phyloP scores from a whole-genome alignment of 2,888 invertebrate species.

The Teleiodes luculella region DNA sequence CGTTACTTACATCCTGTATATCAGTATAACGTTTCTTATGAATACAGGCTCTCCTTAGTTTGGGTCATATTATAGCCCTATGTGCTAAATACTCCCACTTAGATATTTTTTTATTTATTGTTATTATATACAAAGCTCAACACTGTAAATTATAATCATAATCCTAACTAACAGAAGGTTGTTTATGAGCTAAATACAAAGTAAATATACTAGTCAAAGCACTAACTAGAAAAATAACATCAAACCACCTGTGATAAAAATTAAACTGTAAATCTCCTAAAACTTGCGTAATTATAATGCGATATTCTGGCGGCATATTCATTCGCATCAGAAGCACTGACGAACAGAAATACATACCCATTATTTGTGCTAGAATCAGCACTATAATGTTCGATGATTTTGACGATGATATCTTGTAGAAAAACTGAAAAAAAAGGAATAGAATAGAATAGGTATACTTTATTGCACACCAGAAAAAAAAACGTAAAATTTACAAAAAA shows the following conservation, averaged over 20 bases:
- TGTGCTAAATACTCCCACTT: no score
- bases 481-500: no score
- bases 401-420: slow-evolving; percentile 99
- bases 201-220: slow-evolving; percentile 97
- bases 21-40: no score
- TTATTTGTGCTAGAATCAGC: slow-evolving; percentile 96
- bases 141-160: neutral
- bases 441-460: neutral
- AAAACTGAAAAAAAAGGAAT: slow-evolving; percentile 84
- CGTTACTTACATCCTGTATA: no score
- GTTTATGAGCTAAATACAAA: slow-evolving; percentile 96
- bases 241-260: slow-evolving; percentile 99
- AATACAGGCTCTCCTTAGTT: no score
- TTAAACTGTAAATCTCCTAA: slow-evolving; percentile 98
- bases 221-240: slow-evolving; percentile 98
- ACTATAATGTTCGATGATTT: slow-evolving; percentile 99
- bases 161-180: slow-evolving; percentile 78
- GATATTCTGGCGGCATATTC: slow-evolving; percentile 99
- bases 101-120: no score
- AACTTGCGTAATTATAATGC: slow-evolving; percentile 91
- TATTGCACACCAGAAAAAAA: no score
- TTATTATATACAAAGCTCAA: neutral
- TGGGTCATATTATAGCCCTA: no score
- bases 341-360: slow-evolving; percentile 99
- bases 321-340: slow-evolving; percentile 98